A percentile compares a stretch with the other conserved stretches of the same genome.
phyloP scores from a whole-genome alignment of 2,888 invertebrate species.

The Agrilus mali region DNA sequence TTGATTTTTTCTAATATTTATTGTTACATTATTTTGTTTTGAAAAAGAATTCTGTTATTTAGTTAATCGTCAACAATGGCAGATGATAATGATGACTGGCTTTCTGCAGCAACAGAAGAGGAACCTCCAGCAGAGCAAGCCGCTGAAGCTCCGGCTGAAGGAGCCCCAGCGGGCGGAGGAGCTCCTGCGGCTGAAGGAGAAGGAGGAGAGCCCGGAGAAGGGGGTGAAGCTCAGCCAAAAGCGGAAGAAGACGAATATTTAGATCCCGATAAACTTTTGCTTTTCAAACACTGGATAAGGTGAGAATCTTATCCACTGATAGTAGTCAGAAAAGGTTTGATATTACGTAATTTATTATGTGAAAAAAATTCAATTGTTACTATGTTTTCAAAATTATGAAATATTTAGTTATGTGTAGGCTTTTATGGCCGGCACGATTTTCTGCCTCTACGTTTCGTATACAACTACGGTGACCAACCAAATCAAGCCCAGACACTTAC shows the following conservation, averaged over 20 bases:
- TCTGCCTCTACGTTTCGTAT: no score
- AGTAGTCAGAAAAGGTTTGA: no score
- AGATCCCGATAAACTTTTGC: constrained; percentile 52
- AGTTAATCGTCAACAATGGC: constrained; percentile 12
- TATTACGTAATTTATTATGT: not conserved
- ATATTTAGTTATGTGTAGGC: no score
- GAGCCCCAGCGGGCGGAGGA: constrained; percentile 23
- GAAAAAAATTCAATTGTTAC: no score
- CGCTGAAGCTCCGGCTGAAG: constrained; percentile 10
- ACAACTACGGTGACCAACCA: no score
- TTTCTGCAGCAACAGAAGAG: constrained; percentile 18
- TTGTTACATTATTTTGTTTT: no score
- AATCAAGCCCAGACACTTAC: no score
- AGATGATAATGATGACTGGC: constrained; percentile 24
- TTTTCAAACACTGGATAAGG: constrained; percentile 77
- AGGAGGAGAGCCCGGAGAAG: constrained; percentile 29
- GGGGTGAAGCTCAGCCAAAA: constrained; percentile 30
- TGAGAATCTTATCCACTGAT: constrained; percentile 19
- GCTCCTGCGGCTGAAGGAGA: constrained; percentile 17
- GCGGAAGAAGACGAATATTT: constrained; percentile 32
- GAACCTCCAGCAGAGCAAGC: constrained; percentile 9
- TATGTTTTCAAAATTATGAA: not conserved
- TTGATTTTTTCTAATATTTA: no score
- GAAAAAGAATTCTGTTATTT: no score
- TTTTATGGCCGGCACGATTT: no score